Base-by-base conservation (phyloP, 1,140 invertebrate species). In the Gryllus bimaculatus region DNA sequence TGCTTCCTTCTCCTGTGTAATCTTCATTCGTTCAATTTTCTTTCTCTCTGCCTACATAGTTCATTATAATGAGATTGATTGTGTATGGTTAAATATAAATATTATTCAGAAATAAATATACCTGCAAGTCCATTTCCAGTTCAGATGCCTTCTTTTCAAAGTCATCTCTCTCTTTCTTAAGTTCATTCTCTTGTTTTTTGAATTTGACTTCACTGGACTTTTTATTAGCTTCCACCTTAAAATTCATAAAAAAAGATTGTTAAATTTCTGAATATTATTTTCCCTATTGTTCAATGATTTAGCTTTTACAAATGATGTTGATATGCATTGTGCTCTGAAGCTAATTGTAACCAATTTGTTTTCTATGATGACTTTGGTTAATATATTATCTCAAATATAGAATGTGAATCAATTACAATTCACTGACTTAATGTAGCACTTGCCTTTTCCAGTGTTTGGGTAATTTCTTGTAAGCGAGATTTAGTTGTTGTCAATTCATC, bases 391-490 rank as follows among this genome's bases (percentile, higher is more conserved):
- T 76, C 26, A 77, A 77, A 48, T 12, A 78, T n/a, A 15, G 8
- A 78, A n/a, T 54, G 15, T 15, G 39, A n/a, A 78, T 78, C 26
- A 10, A 39, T 7, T 8, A 47, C n/a, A 8, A 47, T 21, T 76
- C n/a, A 7, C 12, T 76, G n/a, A n/a, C n/a, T 13, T 18, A n/a
- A 75, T 75, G 13, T 5, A 75, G n/a, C n/a, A 48, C 48, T n/a
- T 54, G 90, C 86, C 83, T 92, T 93, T 48, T 90, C 89, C 66
- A 92, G 83, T 82, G 92, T 91, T 77, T 90, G 88, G 81, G 89
- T 89, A 4, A 88, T 73, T 66, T 87, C 86, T 81, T 86, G 82
- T 15, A 87, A 81, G 80, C 88, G 87, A 80, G 83, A 85, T 79
- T 85, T 83, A 21, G 86, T 82, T 39, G 82, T 84, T 18, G 86